These are phyloP conservation scores for Molorchus minor DNA, from an alignment of 2,888 invertebrate genomes.

Conservation along the genomic window DNA sequence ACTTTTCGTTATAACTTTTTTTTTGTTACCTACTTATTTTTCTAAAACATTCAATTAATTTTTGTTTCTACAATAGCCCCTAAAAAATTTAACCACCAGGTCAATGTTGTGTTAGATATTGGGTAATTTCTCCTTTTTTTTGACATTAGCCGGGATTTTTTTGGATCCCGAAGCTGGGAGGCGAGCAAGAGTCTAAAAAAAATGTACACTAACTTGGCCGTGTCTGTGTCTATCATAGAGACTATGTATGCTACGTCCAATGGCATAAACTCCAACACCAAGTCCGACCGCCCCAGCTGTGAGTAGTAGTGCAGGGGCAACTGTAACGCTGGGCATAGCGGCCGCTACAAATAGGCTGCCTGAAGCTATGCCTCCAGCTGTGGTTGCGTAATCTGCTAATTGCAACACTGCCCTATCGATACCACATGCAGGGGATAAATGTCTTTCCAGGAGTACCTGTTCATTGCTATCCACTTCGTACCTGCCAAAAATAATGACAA, in stretches of 20 bases:
- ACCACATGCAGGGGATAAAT: conserved; percentile 55
- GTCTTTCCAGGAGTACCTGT: conserved; percentile 50
- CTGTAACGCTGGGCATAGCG: conserved; percentile 61
- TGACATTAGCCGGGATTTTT: no score
- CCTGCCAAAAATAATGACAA: conserved; percentile 25
- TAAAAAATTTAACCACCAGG: no score
- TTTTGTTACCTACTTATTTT: no score
- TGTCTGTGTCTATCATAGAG: conserved; percentile 17
- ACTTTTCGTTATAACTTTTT: no score
- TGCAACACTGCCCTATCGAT: conserved; percentile 47
- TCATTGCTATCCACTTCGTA: conserved; percentile 53
- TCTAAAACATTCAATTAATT: no score
- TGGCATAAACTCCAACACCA: conserved; percentile 12
- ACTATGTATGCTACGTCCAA: conserved; percentile 10
- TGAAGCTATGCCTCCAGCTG: conserved; percentile 57
- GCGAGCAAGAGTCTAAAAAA: no score
- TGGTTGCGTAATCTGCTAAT: conserved; percentile 50
- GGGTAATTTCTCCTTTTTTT: no score
- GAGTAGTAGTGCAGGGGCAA: conserved; percentile 7
- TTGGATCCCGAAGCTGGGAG: no score
- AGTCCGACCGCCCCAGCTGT: conserved; percentile 3
- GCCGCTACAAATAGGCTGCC: conserved; percentile 66
- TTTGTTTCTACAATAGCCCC: no score
- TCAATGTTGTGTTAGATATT: no score
- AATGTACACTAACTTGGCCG: conserved; percentile 4